These are phyloP conservation scores for Lynx canadensis DNA, from an alignment of 2,113 vertebrate species.

Conservation along the genomic window DNA sequence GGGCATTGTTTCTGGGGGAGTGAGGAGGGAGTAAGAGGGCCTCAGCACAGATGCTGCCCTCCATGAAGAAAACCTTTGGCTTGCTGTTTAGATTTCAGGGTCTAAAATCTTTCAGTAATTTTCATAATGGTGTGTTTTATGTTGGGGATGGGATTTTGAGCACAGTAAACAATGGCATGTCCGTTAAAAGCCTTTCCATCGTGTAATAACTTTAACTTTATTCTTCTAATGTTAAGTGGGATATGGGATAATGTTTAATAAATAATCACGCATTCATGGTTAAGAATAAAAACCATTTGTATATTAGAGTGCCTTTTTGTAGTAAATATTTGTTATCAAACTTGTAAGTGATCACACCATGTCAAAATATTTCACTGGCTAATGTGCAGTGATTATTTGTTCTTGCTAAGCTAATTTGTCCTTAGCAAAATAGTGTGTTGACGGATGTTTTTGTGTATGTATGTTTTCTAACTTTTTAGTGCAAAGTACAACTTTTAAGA, in stretches of 20 bases:
- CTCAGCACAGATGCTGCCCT: background rate
- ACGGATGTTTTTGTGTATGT: background rate
- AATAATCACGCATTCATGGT: conserved; percentile 23
- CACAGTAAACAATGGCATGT: conserved; percentile 27
- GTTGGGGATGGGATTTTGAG: conserved; percentile 16
- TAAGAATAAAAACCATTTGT: conserved; percentile 51
- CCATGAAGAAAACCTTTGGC: conserved; percentile 31
- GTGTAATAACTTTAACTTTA: conserved; percentile 56
- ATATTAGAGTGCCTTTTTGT: conserved; percentile 34
- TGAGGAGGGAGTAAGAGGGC: background rate
- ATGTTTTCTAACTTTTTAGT: conserved; percentile 8
- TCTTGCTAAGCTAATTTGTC: conserved; percentile 58
- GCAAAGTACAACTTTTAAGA: conserved; percentile 32
- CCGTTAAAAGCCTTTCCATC: conserved; percentile 60
- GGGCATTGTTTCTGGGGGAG: conserved; percentile 35
- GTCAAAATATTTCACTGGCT: conserved; percentile 58
- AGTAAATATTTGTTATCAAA: conserved; percentile 41
- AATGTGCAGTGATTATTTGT: conserved; percentile 54
- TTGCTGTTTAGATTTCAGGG: conserved; percentile 24
- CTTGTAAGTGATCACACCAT: conserved; percentile 54
- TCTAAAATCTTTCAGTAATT: conserved; percentile 44
- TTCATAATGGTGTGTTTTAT: conserved; percentile 37
- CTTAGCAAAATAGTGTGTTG: conserved; percentile 46
- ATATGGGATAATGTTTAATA: conserved; percentile 51
- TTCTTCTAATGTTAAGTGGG: conserved; percentile 59